These are phyloP conservation scores for Andrena dorsata DNA, from an alignment of 2,888 invertebrate species.

Conservation along the genomic window DNA sequence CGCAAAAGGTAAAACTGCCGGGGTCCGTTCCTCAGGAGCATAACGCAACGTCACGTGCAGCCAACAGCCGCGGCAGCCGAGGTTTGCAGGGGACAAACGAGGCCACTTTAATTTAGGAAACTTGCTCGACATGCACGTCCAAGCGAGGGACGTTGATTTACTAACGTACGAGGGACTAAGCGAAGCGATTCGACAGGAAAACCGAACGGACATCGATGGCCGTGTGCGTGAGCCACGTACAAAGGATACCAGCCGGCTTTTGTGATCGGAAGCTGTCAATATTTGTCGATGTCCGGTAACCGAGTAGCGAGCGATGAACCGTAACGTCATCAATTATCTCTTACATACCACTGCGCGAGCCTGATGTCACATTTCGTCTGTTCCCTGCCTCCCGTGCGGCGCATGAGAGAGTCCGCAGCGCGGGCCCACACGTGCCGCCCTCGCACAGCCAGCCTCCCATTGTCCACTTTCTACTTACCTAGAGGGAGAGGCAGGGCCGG, in stretches of 20 bases:
- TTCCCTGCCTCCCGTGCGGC: constrained; percentile 18
- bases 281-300: constrained; percentile 78
- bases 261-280: constrained; percentile 77
- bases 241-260: constrained; percentile 63
- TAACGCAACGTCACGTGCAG: constrained; percentile 42
- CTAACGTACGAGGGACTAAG: constrained; percentile 48
- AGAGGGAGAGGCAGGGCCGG: constrained; percentile 24
- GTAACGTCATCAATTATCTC: constrained; percentile 81
- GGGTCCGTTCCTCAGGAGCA: constrained; percentile 50
- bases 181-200: constrained; percentile 64
- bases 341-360: constrained; percentile 70
- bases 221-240: constrained; percentile 64
- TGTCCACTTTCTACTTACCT: constrained; percentile 58
- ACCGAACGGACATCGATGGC: constrained; percentile 65
- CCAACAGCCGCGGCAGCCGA: constrained; percentile 30
- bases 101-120: constrained; percentile 71
- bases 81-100: constrained; percentile 44
- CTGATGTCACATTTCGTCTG: constrained; percentile 69
- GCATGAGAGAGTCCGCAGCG: constrained; percentile 20
- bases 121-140: constrained; percentile 67
- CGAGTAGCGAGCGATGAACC: constrained; percentile 76
- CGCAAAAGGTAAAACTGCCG: constrained; percentile 41
- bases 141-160: constrained; percentile 68
- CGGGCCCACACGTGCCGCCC: constrained; percentile 24
- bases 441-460: constrained; percentile 8